Evolutionary conservation across 2,113 vertebrate genomes (phyloP).

Genomic region (Solenodon paradoxus): DNA sequence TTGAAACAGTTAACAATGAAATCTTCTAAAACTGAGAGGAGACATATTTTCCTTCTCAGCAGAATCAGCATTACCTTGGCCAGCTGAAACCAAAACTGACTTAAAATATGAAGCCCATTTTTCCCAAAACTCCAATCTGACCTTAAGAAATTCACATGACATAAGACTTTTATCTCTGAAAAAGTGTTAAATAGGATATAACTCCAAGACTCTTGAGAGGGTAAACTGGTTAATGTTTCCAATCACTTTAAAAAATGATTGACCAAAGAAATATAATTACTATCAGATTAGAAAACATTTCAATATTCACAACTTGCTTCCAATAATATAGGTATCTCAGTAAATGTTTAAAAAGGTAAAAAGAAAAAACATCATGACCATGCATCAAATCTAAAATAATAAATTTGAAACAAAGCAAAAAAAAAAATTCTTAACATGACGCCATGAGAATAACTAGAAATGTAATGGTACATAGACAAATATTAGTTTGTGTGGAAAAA

Average conservation of each 20-base stretch:
- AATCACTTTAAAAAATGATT: constrained; percentile 19
- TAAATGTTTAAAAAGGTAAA: neutral
- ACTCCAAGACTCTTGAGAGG: neutral
- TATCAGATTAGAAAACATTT: neutral
- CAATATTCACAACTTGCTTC: neutral
- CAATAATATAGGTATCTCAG: neutral
- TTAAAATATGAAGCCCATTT: neutral
- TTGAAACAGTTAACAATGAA: constrained; percentile 33
- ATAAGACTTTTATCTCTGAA: constrained; percentile 14
- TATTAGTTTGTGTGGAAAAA: neutral
- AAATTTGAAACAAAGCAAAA: neutral
- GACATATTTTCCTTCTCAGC: neutral
- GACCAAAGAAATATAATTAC: neutral
- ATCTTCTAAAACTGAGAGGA: neutral
- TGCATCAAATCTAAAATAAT: neutral
- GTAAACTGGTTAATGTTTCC: constrained; percentile 42
- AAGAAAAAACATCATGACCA: neutral
- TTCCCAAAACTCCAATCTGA: neutral
- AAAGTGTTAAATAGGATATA: constrained; percentile 4
- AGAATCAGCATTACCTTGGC: neutral
- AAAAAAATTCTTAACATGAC: neutral
- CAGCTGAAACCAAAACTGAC: neutral
- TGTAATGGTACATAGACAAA: neutral
- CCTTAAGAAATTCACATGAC: constrained; percentile 5
- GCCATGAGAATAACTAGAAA: constrained; percentile 6